Percentiles rank a stretch among this genome's conserved stretches.
Conservation (phyloP, 1,140 invertebrate genomes). For the Metopolophium dirhodum region DNA sequence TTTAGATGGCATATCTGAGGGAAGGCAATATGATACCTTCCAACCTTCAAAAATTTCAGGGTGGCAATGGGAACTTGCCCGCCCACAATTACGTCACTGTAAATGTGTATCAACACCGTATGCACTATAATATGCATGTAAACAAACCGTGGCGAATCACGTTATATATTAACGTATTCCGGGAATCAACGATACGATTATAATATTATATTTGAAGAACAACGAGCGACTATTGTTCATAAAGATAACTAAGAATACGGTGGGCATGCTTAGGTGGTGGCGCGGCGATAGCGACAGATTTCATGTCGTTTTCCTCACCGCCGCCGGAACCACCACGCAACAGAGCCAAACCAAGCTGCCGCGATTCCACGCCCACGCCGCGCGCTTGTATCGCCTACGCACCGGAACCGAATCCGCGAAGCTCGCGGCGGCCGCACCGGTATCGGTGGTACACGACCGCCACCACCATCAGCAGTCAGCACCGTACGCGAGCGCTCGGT, state of each 20-base stretch:
- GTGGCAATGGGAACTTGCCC: too few species aligned
- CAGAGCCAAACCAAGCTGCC: neutral
- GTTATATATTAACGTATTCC: neutral
- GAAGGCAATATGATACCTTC: too few species aligned
- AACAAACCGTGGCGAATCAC: neutral
- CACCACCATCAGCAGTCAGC: neutral
- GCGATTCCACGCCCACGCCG: constrained; percentile 15
- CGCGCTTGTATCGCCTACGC: neutral
- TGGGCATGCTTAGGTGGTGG: neutral
- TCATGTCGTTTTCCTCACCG: neutral
- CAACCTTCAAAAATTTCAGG: too few species aligned
- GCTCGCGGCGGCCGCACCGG: neutral
- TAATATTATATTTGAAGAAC: neutral
- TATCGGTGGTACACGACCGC: neutral
- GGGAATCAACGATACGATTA: neutral
- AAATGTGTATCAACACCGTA: too few species aligned
- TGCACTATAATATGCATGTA: neutral
- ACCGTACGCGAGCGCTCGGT: neutral
- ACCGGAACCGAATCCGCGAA: constrained; percentile 3
- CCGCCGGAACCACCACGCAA: neutral
- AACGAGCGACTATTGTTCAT: neutral
- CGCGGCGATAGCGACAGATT: neutral
- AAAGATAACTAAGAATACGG: too few species aligned
- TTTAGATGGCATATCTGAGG: too few species aligned
- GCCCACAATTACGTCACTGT: too few species aligned